A percentile compares a stretch with the other conserved stretches of the same genome.
Evolutionary conservation across 2,113 vertebrate genomes (phyloP).

Genomic region (Anthoscopus minutus): DNA sequence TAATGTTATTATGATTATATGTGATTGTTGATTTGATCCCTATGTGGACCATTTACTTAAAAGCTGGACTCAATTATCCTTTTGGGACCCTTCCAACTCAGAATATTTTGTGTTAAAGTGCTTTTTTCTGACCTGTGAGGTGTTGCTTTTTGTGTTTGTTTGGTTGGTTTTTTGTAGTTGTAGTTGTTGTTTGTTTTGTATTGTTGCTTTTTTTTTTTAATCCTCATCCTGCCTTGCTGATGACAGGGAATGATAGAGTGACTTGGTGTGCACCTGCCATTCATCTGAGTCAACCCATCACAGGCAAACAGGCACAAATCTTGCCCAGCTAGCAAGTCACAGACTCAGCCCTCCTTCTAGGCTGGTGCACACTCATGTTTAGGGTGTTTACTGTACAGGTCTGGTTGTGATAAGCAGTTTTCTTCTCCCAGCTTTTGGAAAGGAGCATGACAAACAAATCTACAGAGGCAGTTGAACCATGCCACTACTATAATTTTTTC

Average conservation of each 20-base stretch:
- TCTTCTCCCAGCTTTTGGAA: neutral
- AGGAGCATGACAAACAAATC: neutral
- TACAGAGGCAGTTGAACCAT: neutral
- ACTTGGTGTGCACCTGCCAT: neutral
- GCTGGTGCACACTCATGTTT: fast-evolving
- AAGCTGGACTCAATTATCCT: neutral
- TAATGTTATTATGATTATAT: too few species aligned
- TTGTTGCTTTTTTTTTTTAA: too few species aligned
- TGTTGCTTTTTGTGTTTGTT: too few species aligned
- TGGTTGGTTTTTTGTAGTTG: neutral
- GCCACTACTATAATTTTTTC: neutral
- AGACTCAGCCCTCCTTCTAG: neutral
- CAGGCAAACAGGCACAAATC: neutral
- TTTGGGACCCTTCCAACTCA: neutral
- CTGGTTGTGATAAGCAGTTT: neutral
- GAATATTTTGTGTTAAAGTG: neutral
- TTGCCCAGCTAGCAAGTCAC: neutral
- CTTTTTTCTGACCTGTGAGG: neutral
- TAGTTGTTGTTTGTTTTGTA: too few species aligned
- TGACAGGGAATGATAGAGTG: neutral
- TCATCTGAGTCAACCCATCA: neutral
- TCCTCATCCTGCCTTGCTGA: neutral
- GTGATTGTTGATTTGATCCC: neutral
- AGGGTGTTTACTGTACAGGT: neutral
- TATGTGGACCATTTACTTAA: neutral